Evolutionary conservation across 2,888 invertebrate genomes (phyloP).

Genomic region (Leptinotarsa peninsularis): DNA sequence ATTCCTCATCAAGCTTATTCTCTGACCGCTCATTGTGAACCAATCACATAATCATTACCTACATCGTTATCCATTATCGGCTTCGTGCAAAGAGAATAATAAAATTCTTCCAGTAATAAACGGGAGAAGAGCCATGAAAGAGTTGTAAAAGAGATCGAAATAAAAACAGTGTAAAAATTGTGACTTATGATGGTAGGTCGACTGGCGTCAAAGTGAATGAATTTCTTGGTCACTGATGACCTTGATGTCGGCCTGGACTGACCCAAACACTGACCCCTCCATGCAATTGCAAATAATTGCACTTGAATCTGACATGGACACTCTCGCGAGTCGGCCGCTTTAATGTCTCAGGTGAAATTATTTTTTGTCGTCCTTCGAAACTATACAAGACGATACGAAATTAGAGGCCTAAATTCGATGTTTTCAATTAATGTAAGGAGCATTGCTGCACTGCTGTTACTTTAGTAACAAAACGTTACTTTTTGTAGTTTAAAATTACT

Average conservation of each 20-base stretch:
- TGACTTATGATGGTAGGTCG: slow-evolving; percentile 35
- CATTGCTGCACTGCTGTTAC: no score
- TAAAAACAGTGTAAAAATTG: slow-evolving; percentile 32
- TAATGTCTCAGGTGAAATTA: slow-evolving; percentile 37
- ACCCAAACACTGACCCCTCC: slow-evolving; percentile 65
- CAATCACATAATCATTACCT: slow-evolving; percentile 3
- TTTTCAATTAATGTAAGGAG: no score
- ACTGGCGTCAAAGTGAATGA: slow-evolving; percentile 20
- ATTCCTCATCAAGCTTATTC: neutral
- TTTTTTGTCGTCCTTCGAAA: slow-evolving; percentile 3
- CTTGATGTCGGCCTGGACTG: slow-evolving; percentile 63
- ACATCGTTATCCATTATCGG: slow-evolving; percentile 25
- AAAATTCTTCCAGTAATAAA: slow-evolving; percentile 34
- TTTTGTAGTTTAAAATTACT: no score
- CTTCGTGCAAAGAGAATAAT: slow-evolving; percentile 29
- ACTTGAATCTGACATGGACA: slow-evolving; percentile 55
- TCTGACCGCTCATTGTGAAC: neutral
- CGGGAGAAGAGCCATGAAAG: slow-evolving; percentile 29
- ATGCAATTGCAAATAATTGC: slow-evolving; percentile 62
- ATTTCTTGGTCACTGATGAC: slow-evolving; percentile 56
- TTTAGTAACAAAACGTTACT: no score
- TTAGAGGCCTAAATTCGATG: neutral
- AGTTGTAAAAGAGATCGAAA: slow-evolving; percentile 31
- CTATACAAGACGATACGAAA: slow-evolving; percentile 2
- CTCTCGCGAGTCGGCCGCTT: slow-evolving; percentile 24